Evolutionary conservation across 64 coral and sea anemone species (phyloP), one percentile per base, ranked within the genome.

Genomic region (Pachyseris speciosa): DNA sequence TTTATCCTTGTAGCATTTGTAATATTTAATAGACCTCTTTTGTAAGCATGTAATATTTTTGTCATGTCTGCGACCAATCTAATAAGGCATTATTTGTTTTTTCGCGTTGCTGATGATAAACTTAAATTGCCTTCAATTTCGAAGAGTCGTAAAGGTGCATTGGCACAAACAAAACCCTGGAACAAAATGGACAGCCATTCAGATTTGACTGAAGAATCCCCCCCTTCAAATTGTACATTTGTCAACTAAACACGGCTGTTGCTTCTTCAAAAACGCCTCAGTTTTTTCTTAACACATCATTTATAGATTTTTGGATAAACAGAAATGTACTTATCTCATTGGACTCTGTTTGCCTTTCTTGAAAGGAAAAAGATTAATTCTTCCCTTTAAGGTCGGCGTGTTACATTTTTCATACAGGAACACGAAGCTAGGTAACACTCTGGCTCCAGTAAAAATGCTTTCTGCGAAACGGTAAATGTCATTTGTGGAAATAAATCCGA

Each of bases 391-490:
- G n/a, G n/a, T n/a, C n/a, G n/a, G n/a, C 16, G 26, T 13, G 30
- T 57, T 11, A 57, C 27, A 57, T 79, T 7, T 37, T 59, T 81
- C n/a, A 30, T 32, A 3, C 9, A 51, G 1, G 11, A 27, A 51
- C 27, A 16, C 9, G 73, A 81, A 61, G 15, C 34, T 40, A 19
- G 7, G 53, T n/a, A 26, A 61, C 48, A 48, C 36, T 49, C 48
- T 20, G 38, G 57, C n/a, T 71, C 55, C 59, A 27, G n/a, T 36
- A 31, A 91, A 83, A 59, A n/a, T n/a, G n/a, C n/a, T n/a, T n/a
- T n/a, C n/a, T n/a, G n/a, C n/a, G n/a, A n/a, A n/a, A n/a, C n/a
- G n/a, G n/a, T n/a, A n/a, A n/a, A n/a, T n/a, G n/a, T n/a, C n/a
- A n/a, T n/a, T n/a, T n/a, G n/a, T n/a, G n/a, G n/a, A n/a, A n/a